These are phyloP conservation scores for Nemapogon koenigi DNA, from an alignment of 2,888 invertebrate genomes.

Conservation along the genomic window DNA sequence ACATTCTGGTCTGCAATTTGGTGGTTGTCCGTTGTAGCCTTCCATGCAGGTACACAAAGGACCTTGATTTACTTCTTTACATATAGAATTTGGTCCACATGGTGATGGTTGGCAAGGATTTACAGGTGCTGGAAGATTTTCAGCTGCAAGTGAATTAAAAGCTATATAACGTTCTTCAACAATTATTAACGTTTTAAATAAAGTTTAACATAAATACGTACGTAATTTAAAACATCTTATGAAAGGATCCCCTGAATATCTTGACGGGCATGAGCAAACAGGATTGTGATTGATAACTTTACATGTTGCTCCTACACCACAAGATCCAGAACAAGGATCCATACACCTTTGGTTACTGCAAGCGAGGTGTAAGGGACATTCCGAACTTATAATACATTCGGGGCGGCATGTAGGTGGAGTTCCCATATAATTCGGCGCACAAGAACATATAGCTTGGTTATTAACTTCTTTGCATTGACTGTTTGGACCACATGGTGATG, in stretches of 20 bases:
- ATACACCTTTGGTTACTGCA: constrained; percentile 74
- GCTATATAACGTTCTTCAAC: no score
- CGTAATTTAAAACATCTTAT: constrained; percentile 63
- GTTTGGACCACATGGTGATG: constrained; percentile 70
- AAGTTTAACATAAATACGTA: constrained; percentile 30
- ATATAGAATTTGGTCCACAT: constrained; percentile 80
- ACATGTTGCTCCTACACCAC: constrained; percentile 74
- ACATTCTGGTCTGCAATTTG: constrained; percentile 82
- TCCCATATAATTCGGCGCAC: constrained; percentile 68
- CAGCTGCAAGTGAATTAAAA: constrained; percentile 48
- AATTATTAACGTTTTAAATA: neutral
- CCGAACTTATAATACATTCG: constrained; percentile 75
- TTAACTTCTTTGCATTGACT: constrained; percentile 68
- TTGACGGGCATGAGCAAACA: constrained; percentile 71
- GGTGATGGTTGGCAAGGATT: constrained; percentile 80
- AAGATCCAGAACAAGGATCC: constrained; percentile 77
- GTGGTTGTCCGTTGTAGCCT: constrained; percentile 73
- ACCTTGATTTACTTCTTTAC: constrained; percentile 70
- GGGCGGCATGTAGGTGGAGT: constrained; percentile 74
- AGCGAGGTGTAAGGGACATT: constrained; percentile 74
- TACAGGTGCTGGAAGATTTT: constrained; percentile 47
- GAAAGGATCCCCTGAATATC: constrained; percentile 72
- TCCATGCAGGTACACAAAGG: constrained; percentile 79
- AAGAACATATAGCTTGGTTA: constrained; percentile 74
- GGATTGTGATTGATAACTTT: constrained; percentile 80